Percentiles rank a stretch among this genome's conserved stretches.
These are phyloP conservation scores for Andrena camellia DNA, from an alignment of 2,888 invertebrate genomes.

Conservation along the genomic window DNA sequence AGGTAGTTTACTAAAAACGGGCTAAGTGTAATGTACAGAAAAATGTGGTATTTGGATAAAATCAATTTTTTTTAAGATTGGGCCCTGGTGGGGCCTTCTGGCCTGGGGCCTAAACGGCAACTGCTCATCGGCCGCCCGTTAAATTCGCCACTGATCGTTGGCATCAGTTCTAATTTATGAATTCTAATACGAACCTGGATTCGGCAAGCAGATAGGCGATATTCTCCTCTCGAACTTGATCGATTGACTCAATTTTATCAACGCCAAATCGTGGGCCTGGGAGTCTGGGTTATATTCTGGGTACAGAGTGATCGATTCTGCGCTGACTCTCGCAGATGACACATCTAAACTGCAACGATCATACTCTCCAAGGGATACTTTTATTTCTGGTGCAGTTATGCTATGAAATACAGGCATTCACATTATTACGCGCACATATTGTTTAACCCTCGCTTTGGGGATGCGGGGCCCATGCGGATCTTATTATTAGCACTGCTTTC, in stretches of 20 bases:
- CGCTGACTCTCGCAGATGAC: slow-evolving; percentile 86
- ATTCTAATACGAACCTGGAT: slow-evolving; percentile 81
- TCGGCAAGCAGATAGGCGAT: slow-evolving; percentile 87
- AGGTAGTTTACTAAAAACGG: no score
- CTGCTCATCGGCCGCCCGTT: no score
- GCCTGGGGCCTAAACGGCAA: no score
- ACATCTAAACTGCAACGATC: slow-evolving; percentile 86
- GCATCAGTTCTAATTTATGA: background rate
- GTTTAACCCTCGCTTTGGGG: no score
- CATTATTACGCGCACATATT: background rate
- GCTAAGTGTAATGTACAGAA: no score
- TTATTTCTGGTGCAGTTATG: slow-evolving; percentile 83
- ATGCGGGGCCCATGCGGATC: no score
- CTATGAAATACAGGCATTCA: slow-evolving; percentile 57
- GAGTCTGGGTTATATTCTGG: slow-evolving; percentile 86
- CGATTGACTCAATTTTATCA: slow-evolving; percentile 86
- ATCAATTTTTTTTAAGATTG: no score
- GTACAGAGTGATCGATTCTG: slow-evolving; percentile 86
- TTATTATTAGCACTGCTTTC: no score
- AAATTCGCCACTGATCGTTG: no score
- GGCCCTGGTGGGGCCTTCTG: no score
- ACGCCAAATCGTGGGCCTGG: slow-evolving; percentile 87
- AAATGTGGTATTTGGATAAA: no score
- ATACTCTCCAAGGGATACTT: slow-evolving; percentile 86
- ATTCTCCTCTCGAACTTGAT: slow-evolving; percentile 86